phyloP scores from a whole-genome alignment of 2,797 vertebrate species.

The Eupleurogrammus muticus region DNA sequence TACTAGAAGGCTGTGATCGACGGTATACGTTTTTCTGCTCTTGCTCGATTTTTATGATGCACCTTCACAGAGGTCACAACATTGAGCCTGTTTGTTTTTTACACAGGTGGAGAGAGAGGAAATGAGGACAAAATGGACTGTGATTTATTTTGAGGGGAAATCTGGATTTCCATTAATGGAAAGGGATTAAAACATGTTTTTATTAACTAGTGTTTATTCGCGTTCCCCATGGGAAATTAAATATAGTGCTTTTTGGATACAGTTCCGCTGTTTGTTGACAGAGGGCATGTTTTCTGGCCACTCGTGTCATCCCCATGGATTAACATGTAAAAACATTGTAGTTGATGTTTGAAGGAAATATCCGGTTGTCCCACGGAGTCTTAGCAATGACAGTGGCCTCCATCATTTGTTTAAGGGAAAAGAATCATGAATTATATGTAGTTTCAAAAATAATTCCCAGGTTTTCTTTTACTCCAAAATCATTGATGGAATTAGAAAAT shows the following conservation, averaged over 20 bases:
- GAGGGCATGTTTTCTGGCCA: conserved; percentile 25
- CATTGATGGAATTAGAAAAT: not conserved
- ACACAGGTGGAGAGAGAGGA: not conserved
- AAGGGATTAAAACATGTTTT: conserved; percentile 6
- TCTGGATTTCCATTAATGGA: conserved; percentile 19
- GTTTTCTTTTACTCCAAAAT: not conserved
- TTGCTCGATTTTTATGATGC: not conserved
- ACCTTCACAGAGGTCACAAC: not conserved
- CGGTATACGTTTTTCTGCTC: not conserved
- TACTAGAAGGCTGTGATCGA: not conserved
- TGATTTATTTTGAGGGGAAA: not conserved
- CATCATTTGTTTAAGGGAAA: not conserved
- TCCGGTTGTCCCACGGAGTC: conserved; percentile 37
- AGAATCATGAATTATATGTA: too few species aligned
- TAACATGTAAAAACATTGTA: conserved; percentile 52
- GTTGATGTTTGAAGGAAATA: conserved; percentile 58
- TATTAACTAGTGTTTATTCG: conserved; percentile 29
- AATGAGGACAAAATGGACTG: not conserved
- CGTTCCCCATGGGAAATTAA: conserved; percentile 38
- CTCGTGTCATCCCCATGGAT: conserved; percentile 40
- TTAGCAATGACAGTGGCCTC: not conserved
- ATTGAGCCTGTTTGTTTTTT: not conserved
- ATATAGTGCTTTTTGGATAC: not conserved
- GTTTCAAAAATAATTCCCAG: not conserved
- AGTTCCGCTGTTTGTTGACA: conserved; percentile 32